Conservation (phyloP, 1,140 invertebrate genomes). For the Calliopsis andreniformis region DNA sequence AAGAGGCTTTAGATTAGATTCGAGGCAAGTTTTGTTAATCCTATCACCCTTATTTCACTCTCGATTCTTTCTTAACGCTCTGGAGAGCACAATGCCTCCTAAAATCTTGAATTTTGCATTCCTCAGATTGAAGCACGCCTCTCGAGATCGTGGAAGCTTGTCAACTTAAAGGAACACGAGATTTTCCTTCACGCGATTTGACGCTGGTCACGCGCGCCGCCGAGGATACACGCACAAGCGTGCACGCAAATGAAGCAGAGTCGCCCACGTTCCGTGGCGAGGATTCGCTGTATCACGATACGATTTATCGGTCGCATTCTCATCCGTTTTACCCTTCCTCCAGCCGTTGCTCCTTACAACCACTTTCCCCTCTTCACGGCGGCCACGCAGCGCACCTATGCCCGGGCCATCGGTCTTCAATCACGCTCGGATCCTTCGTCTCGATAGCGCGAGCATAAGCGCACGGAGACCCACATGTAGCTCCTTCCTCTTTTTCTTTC, state of each 20-base stretch:
- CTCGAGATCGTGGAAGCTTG: background rate
- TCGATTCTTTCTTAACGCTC: background rate
- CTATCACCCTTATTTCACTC: background rate
- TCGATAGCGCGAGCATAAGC: slow-evolving; percentile 63
- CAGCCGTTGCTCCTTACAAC: background rate
- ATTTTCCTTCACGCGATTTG: slow-evolving; percentile 41
- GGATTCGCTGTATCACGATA: slow-evolving; percentile 71
- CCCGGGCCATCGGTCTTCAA: slow-evolving; percentile 64
- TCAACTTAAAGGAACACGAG: slow-evolving; percentile 24
- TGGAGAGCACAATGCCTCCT: no score
- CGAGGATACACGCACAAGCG: slow-evolving; percentile 23
- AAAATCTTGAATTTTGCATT: background rate
- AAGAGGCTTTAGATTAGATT: background rate
- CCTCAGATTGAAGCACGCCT: background rate
- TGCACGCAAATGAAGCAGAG: slow-evolving; percentile 42
- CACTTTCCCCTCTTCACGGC: slow-evolving; percentile 8
- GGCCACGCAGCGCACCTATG: slow-evolving; percentile 27
- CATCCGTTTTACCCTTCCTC: slow-evolving; percentile 43
- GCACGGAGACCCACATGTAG: slow-evolving; percentile 50
- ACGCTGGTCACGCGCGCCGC: slow-evolving; percentile 13
- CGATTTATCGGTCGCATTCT: slow-evolving; percentile 70
- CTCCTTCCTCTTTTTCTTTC: slow-evolving; percentile 28
- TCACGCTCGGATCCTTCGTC: slow-evolving; percentile 67
- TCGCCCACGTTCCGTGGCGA: slow-evolving; percentile 51
- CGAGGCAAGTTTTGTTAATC: slow-evolving; percentile 8